Percentiles rank a stretch among this genome's conserved stretches.
Conservation (phyloP, 64 coral and sea anemone species). For the Actinia tenebrosa region DNA sequence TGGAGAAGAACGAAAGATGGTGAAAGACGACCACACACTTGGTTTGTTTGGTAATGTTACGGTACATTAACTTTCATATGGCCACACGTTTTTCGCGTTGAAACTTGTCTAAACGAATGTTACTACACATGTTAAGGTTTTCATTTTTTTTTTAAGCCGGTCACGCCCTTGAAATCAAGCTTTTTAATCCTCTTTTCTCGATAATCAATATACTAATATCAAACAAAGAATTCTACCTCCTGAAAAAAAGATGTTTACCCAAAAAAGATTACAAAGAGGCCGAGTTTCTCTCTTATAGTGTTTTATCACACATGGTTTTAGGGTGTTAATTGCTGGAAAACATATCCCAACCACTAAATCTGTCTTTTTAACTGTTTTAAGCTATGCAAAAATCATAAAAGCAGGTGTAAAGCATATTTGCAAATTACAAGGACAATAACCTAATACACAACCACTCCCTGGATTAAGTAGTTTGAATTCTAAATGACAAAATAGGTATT, state of each 20-base stretch:
- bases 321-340: background rate
- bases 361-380: background rate
- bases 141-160: background rate
- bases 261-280: too few species aligned
- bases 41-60: background rate
- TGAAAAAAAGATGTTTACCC: too few species aligned
- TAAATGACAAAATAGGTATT: background rate
- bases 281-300: background rate
- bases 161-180: background rate
- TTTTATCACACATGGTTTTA: background rate
- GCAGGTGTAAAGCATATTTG: background rate
- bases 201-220: too few species aligned
- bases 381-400: background rate
- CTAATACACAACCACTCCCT: background rate
- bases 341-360: background rate
- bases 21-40: background rate
- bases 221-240: too few species aligned
- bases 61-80: background rate
- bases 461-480: background rate
- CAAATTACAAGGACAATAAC: background rate
- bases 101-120: constrained; percentile 2
- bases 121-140: background rate
- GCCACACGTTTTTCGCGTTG: constrained; percentile 12
- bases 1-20: background rate
- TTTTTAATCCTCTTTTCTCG: too few species aligned